Evolutionary conservation across 1,140 invertebrate genomes (phyloP).

Genomic region (Hyles vespertilio): DNA sequence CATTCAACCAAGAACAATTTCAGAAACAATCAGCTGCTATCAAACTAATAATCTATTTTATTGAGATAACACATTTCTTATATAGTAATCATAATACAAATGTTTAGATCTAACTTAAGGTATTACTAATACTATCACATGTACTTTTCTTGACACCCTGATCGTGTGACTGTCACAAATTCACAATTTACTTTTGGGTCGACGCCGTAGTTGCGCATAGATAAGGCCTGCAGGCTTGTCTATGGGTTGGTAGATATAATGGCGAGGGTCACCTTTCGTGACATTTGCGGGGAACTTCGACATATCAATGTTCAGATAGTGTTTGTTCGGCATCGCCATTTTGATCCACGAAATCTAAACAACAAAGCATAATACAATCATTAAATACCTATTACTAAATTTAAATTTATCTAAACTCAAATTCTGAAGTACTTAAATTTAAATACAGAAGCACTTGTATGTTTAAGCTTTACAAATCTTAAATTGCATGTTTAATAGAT

Average conservation of each 20-base stretch:
- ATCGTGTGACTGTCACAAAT: constrained; percentile 7
- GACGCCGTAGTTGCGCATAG: constrained; percentile 80
- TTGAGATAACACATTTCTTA: too few species aligned
- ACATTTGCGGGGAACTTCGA: constrained; percentile 80
- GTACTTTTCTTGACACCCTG: constrained; percentile 4
- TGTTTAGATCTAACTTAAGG: too few species aligned
- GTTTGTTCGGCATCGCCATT: constrained; percentile 87
- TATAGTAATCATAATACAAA: too few species aligned
- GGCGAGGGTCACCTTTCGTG: constrained; percentile 76
- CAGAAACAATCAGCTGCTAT: too few species aligned
- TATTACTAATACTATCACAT: constrained; percentile 5
- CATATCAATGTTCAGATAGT: constrained; percentile 85
- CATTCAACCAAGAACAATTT: too few species aligned
- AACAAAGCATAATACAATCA: constrained; percentile 17
- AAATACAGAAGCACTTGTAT: too few species aligned
- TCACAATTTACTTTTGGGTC: constrained; percentile 76
- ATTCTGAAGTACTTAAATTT: too few species aligned
- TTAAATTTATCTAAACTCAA: too few species aligned
- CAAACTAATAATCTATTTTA: too few species aligned
- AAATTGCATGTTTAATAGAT: too few species aligned
- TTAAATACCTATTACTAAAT: too few species aligned
- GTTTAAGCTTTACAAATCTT: too few species aligned
- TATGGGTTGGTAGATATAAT: constrained; percentile 83
- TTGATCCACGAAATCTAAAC: constrained; percentile 79
- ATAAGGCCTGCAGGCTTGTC: constrained; percentile 88